These are phyloP conservation scores for Trigoniulus corallinus DNA, from an alignment of 1,140 invertebrate genomes.

Conservation along the genomic window DNA sequence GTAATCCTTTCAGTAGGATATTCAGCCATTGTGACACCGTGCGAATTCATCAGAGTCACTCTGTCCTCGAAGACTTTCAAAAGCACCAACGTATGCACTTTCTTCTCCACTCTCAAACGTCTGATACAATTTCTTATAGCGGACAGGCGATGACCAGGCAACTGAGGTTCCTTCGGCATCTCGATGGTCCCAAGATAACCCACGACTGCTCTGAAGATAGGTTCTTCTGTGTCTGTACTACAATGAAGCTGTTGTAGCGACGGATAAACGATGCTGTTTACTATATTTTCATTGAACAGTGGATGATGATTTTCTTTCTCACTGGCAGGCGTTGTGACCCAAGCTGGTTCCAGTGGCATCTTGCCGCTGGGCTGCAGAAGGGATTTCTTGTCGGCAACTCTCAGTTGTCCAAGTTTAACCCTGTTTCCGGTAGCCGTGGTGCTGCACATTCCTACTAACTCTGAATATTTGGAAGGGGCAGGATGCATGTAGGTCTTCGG, in stretches of 20 bases:
- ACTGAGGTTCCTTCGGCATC: conserved; percentile 66
- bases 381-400: conserved; percentile 7
- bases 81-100: conserved; percentile 66
- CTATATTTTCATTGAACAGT: conserved; percentile 18
- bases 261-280: conserved; percentile 20
- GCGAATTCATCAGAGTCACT: conserved; percentile 52
- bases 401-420: not conserved
- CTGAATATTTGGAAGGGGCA: not conserved
- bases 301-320: conserved; percentile 9
- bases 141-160: conserved; percentile 40
- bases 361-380: conserved; percentile 4
- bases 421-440: not conserved
- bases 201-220: conserved; percentile 61
- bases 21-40: conserved; percentile 42
- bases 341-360: conserved; percentile 3
- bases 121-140: conserved; percentile 63
- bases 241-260: conserved; percentile 13
- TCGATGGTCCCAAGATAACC: conserved; percentile 91
- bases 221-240: conserved; percentile 14
- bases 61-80: conserved; percentile 65
- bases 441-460: not conserved
- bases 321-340: not conserved
- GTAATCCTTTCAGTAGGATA: conserved; percentile 72
- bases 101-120: conserved; percentile 71
- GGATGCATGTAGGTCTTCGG: not conserved